Percentiles rank a stretch among this genome's conserved stretches.
phyloP scores from a whole-genome alignment of 2,888 invertebrate species.

The Agonum fuliginosum region DNA sequence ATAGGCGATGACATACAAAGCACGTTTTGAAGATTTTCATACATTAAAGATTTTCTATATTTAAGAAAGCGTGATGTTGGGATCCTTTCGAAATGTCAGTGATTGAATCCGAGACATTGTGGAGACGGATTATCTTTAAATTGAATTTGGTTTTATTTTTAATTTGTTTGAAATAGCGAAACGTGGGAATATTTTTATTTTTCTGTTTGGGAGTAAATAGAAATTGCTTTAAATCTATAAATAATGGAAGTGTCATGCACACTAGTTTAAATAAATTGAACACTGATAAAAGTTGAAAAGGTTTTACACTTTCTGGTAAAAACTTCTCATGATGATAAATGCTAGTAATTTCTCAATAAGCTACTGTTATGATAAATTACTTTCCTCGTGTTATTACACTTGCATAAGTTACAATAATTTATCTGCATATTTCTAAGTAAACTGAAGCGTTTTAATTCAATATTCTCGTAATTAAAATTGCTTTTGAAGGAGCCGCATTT shows the following conservation, averaged over 20 bases:
- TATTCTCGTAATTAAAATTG: slow-evolving; percentile 1
- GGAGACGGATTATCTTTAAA: slow-evolving; percentile 3
- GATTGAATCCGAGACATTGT: not conserved
- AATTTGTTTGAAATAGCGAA: not conserved
- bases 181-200: not conserved
- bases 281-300: too few relatives aligned
- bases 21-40: slow-evolving; percentile 44
- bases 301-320: slow-evolving; percentile 3
- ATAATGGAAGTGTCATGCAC: not conserved
- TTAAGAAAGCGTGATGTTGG: slow-evolving; percentile 8
- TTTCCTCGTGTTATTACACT: slow-evolving; percentile 15
- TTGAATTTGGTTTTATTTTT: slow-evolving; percentile 18
- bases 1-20: slow-evolving; percentile 19
- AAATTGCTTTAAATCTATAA: not conserved
- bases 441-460: slow-evolving; percentile 10
- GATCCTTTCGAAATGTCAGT: slow-evolving; percentile 10
- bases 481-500: slow-evolving; percentile 35
- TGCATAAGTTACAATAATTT: slow-evolving; percentile 15
- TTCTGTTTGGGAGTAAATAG: not conserved
- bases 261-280: not conserved
- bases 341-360: slow-evolving; percentile 8
- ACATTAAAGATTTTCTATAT: slow-evolving; percentile 38
- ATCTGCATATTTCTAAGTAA: slow-evolving; percentile 32
- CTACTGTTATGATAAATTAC: slow-evolving; percentile 3
- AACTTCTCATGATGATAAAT: not conserved